Conservation (phyloP, 2,888 invertebrate species). For the Trissoscelio sp. region DNA sequence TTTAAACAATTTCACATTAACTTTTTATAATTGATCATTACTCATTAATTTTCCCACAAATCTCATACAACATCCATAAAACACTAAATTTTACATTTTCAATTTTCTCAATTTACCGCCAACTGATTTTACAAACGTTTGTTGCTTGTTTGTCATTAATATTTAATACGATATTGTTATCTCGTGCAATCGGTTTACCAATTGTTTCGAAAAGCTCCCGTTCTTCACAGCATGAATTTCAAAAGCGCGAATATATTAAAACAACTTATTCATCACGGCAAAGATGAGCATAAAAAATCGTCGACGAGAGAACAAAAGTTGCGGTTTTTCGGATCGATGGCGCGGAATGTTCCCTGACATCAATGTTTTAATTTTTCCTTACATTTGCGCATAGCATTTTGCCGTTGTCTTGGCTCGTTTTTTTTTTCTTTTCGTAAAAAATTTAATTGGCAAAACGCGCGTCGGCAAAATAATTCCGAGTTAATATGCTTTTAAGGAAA, state of each 20-base stretch:
- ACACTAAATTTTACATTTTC: too few relatives aligned
- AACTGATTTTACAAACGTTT: constrained; percentile 15
- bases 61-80: too few relatives aligned
- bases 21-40: too few relatives aligned
- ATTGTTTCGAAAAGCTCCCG: constrained; percentile 8
- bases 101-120: too few relatives aligned
- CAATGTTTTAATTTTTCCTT: not conserved
- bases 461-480: constrained; percentile 19
- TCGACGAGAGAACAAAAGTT: not conserved
- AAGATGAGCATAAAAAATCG: constrained; percentile 17
- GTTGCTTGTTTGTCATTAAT: not conserved
- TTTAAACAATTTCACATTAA: too few relatives aligned
- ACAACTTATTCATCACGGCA: constrained; percentile 17
- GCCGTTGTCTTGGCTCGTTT: too few relatives aligned
- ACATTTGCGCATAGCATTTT: too few relatives aligned
- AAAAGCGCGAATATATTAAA: constrained; percentile 10
- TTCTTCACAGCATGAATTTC: not conserved
- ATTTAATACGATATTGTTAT: not conserved
- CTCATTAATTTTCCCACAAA: too few relatives aligned
- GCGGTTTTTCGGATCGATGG: constrained; percentile 11
- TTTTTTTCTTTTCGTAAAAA: constrained; percentile 23
- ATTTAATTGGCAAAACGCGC: constrained; percentile 15
- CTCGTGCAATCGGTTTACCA: not conserved
- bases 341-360: not conserved
- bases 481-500: constrained; percentile 55